phyloP scores from a whole-genome alignment of 2,113 vertebrate species.

The Ameiurus melas region DNA sequence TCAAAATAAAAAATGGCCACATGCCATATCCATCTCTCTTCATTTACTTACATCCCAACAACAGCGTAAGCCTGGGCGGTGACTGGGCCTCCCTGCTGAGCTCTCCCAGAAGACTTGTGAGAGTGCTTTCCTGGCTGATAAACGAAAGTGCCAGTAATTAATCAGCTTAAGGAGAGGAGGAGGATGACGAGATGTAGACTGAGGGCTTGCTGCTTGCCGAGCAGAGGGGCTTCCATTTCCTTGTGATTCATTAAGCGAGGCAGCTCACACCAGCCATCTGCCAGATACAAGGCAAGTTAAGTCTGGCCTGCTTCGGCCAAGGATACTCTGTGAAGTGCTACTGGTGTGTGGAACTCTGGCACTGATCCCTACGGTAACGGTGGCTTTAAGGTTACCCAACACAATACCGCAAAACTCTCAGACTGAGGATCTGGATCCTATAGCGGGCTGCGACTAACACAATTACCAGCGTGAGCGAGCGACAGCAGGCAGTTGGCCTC shows the following conservation, averaged over 20 bases:
- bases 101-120: slow-evolving; percentile 45
- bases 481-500: slow-evolving; percentile 35
- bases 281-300: slow-evolving; percentile 22
- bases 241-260: slow-evolving; percentile 53
- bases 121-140: slow-evolving; percentile 55
- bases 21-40: slow-evolving; percentile 2
- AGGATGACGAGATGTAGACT: slow-evolving; percentile 22
- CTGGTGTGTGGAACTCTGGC: slow-evolving; percentile 28
- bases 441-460: slow-evolving; percentile 46
- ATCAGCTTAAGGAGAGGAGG: slow-evolving; percentile 55
- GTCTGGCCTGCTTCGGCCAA: slow-evolving; percentile 22
- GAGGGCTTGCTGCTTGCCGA: slow-evolving; percentile 17
- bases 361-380: slow-evolving; percentile 20
- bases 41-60: slow-evolving; percentile 22
- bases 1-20: background rate
- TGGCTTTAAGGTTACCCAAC: slow-evolving; percentile 41
- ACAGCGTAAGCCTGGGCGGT: slow-evolving; percentile 29
- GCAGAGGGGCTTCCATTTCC: slow-evolving; percentile 36
- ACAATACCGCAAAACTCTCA: slow-evolving; percentile 47
- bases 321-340: slow-evolving; percentile 8
- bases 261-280: slow-evolving; percentile 50
- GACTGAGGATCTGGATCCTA: slow-evolving; percentile 30
- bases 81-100: slow-evolving; percentile 43
- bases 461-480: slow-evolving; percentile 44
- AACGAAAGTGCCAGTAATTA: slow-evolving; percentile 58